Conservation (phyloP, 2,888 invertebrate genomes). For the Abscondita cerata region DNA sequence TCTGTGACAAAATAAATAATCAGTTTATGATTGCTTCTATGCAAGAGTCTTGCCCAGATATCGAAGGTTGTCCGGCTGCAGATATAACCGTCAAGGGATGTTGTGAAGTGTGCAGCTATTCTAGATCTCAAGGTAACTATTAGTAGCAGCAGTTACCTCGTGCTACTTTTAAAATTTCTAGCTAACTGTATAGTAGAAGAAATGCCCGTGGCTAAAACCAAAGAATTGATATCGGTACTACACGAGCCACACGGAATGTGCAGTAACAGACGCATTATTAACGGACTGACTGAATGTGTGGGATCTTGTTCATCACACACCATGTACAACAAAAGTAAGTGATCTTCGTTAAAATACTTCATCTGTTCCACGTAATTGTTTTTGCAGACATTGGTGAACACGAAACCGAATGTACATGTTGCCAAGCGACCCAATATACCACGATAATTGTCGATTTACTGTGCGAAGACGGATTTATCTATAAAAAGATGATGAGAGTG, state of each 20-base stretch:
- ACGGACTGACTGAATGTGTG: slow-evolving; percentile 72
- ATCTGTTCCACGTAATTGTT: background rate
- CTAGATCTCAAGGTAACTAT: slow-evolving; percentile 59
- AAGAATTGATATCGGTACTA: slow-evolving; percentile 64
- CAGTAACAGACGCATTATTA: slow-evolving; percentile 66
- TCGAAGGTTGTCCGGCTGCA: slow-evolving; percentile 66
- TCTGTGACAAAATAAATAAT: slow-evolving; percentile 61
- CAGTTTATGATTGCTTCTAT: slow-evolving; percentile 57
- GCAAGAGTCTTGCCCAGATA: slow-evolving; percentile 67
- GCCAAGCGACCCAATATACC: slow-evolving; percentile 50
- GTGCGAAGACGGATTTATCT: slow-evolving; percentile 53
- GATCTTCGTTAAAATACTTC: slow-evolving; percentile 1
- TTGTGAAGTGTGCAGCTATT: slow-evolving; percentile 70
- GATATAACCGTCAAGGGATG: slow-evolving; percentile 69
- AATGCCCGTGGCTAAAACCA: slow-evolving; percentile 62
- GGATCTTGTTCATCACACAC: slow-evolving; percentile 76
- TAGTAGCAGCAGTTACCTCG: background rate
- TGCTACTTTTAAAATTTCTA: slow-evolving; percentile 45
- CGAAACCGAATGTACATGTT: slow-evolving; percentile 66
- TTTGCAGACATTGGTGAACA: slow-evolving; percentile 63
- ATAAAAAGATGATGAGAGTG: slow-evolving; percentile 52
- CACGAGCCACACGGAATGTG: slow-evolving; percentile 67
- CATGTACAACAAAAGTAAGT: slow-evolving; percentile 70
- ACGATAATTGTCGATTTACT: slow-evolving; percentile 50
- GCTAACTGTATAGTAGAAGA: slow-evolving; percentile 65